Base-by-base conservation (phyloP, 2,888 invertebrate genomes). In the Acrobasis repandana region DNA sequence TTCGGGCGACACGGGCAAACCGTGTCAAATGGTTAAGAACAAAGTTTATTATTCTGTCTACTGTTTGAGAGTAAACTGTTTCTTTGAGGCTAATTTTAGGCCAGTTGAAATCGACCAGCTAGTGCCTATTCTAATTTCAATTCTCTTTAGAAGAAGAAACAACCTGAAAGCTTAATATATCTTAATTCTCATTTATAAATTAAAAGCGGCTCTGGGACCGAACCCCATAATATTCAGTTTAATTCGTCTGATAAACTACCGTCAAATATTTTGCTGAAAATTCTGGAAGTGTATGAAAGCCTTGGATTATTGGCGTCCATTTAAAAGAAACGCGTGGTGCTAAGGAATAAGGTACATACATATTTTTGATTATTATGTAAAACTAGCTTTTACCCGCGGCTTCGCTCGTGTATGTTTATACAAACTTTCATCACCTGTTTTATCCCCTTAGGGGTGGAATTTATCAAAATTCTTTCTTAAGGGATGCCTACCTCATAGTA, bases 111-210 rank as follows among this genome's bases (percentile, higher is more conserved):
- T 54, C n/a, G n/a, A n/a, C n/a, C n/a, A n/a, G 28, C 2, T 3
- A 20, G 2, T 54, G 38, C 5, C 20, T 38, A 16, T 4, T 34
- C 16, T 20, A 51, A 51, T 9, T 54, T 38, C 18, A 36, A 16
- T 36, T n/a, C 50, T 28, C 28, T 50, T 50, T 50, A 50, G 36
- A n/a, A 18, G 36, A 18, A 16, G 33, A 5, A 49, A 33, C 34
- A 54, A 54, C 38, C 18, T 54, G 18, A 18, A 54, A n/a, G 9
- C 54, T 54, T 54, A 38, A 54, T 43, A 38, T 20, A 38, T 54
- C 38, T 54, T 54, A 18, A 52, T 16, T 38, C 10, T 16, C 14
- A 36, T 63, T 63, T 63, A 54, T 59, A 52, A 49, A 57, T 56
- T 56, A 36, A 56, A 63, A 54, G 38, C 51, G 33, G 52, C 15